Evolutionary conservation across 2,797 vertebrate genomes (phyloP).

Genomic region (Labroides dimidiatus): DNA sequence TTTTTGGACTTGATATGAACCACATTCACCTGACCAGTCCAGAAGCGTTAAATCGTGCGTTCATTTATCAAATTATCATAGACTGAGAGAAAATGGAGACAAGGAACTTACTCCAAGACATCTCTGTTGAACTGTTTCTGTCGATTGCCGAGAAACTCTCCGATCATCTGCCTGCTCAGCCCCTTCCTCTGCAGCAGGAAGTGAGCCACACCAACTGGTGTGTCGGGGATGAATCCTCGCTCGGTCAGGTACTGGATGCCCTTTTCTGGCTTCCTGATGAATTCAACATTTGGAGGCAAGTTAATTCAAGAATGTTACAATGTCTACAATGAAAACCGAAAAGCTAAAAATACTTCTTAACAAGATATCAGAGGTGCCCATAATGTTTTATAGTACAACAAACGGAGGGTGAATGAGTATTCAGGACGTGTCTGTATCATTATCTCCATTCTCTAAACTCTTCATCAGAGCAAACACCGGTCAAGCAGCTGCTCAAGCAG

Average conservation of each 20-base stretch:
- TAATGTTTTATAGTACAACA: constrained; percentile 8
- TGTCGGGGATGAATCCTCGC: constrained; percentile 95
- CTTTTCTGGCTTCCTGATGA: constrained; percentile 94
- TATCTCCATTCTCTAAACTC: neutral
- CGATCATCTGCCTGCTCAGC: constrained; percentile 98
- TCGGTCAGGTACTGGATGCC: constrained; percentile 97
- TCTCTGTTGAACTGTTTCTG: constrained; percentile 99
- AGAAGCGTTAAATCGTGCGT: too few relatives aligned
- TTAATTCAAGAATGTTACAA: neutral
- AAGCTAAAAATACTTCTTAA: neutral
- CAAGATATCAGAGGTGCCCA: constrained; percentile 7
- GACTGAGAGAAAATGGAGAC: neutral
- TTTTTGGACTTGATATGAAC: too few relatives aligned
- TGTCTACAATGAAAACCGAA: too few relatives aligned
- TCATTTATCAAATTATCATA: neutral
- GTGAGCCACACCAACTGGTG: constrained; percentile 95
- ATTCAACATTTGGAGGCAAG: constrained; percentile 15
- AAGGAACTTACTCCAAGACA: constrained; percentile 92
- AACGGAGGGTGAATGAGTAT: constrained; percentile 4
- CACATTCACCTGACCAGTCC: too few relatives aligned
- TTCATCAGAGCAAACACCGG: constrained; percentile 15
- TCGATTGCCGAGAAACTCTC: constrained; percentile 96
- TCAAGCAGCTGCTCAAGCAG: constrained; percentile 21
- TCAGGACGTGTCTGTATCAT: constrained; percentile 13
- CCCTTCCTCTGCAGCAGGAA: constrained; percentile 98